phyloP scores from a whole-genome alignment of 1,140 invertebrate species.

The Archivesica marissinica region DNA sequence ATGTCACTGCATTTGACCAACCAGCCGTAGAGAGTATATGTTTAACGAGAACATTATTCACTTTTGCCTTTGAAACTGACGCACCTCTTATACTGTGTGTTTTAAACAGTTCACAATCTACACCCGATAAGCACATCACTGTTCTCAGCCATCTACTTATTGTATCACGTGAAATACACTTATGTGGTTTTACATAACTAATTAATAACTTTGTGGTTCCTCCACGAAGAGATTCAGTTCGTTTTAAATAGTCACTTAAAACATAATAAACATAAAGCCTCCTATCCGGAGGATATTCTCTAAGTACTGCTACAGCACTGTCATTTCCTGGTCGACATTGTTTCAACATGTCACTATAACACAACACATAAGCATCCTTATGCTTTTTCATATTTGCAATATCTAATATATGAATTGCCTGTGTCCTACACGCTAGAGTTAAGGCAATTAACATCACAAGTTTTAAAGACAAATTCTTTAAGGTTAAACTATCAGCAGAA shows the following conservation, averaged over 20 bases:
- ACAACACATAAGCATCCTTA: neutral
- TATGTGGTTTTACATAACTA: neutral
- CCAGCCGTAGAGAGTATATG: slow-evolving; percentile 10
- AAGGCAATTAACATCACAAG: neutral
- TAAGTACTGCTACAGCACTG: neutral
- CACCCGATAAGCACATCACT: neutral
- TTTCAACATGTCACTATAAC: neutral
- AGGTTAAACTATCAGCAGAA: neutral
- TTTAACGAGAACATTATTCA: neutral
- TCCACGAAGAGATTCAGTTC: neutral
- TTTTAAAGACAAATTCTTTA: neutral
- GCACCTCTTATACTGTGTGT: neutral
- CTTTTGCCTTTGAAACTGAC: neutral
- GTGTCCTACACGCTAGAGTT: too few relatives aligned
- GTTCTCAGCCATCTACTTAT: neutral
- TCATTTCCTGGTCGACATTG: neutral
- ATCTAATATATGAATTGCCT: too few relatives aligned
- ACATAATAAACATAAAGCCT: neutral
- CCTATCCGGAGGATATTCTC: neutral
- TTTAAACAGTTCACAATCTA: neutral
- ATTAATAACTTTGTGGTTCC: neutral
- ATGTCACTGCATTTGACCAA: slow-evolving; percentile 27
- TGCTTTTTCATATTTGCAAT: neutral
- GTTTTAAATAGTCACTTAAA: neutral
- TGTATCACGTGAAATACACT: neutral